These are phyloP conservation scores for Tiaroga cobitis DNA, from an alignment of 2,797 vertebrate species.

Conservation along the genomic window DNA sequence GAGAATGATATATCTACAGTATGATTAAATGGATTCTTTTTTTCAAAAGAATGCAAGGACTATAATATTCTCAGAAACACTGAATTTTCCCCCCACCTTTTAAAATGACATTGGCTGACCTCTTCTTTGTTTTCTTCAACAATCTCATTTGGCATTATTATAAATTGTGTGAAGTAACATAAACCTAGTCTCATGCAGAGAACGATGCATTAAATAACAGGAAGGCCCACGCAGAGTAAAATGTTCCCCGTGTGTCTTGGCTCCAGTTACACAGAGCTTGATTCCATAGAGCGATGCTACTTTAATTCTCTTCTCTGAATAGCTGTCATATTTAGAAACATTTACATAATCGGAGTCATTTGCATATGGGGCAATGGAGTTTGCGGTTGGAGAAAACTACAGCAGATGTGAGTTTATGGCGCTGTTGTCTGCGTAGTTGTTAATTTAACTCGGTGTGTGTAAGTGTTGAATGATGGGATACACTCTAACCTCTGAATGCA, in stretches of 20 bases:
- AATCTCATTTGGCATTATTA: conserved; percentile 8
- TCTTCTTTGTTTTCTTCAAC: neutral
- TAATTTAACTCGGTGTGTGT: conserved; percentile 13
- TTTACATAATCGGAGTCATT: conserved; percentile 59
- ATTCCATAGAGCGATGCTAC: conserved; percentile 36
- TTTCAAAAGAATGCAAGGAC: neutral
- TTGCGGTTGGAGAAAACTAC: conserved; percentile 27
- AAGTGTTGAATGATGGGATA: conserved; percentile 28
- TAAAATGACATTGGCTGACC: conserved; percentile 17
- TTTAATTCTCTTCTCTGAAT: conserved; percentile 56
- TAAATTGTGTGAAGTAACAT: neutral
- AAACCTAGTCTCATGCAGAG: neutral
- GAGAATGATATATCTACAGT: neutral
- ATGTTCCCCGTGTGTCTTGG: conserved; percentile 33
- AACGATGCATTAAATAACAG: conserved; percentile 26
- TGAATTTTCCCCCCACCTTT: neutral
- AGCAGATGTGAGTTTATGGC: conserved; percentile 8
- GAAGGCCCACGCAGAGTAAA: conserved; percentile 14
- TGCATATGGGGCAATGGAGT: conserved; percentile 36
- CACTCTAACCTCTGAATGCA: neutral
- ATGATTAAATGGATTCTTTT: neutral
- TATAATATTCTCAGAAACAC: neutral
- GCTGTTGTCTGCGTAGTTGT: neutral
- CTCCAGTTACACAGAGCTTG: conserved; percentile 30
- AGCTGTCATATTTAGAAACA: conserved; percentile 58